Evolutionary conservation across 30 jellyfish, hydroid and myxozoan species (phyloP), one percentile per base, ranked within the genome.

Genomic region (Nemopilema nomurai): DNA sequence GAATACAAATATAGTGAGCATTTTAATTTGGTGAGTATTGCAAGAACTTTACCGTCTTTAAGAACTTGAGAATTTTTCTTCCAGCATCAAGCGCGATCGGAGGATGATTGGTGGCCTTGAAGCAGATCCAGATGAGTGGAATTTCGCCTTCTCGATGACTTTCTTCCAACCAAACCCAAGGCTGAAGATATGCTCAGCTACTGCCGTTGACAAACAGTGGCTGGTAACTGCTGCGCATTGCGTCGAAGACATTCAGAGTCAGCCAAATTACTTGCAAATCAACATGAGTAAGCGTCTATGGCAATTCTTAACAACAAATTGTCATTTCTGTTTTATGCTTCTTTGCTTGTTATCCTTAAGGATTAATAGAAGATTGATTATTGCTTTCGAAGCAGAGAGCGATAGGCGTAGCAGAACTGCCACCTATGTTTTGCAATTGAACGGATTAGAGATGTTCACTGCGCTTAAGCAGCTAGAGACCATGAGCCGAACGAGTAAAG

Each of bases 191-290:
- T 82, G 91, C 64, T 32, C 84, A 1, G 91, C 85, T 21, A 62
- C 91, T 25, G 51, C 72, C 23, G 26, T 82, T 19, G 74, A 23
- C 67, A 51, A 65, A 8, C 13, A 16, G 29, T 69, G 74, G 81
- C 24, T 82, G 65, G 41, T 82, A 0, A 82, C 91, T 28, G 91
- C 91, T 9, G 91, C 91, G 8, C 91, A 82, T 69, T 82, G 91
- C 52, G 79, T 82, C 21, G 77, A 82, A 27, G 83, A 73, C 28
- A 31, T 73, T 1, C 9, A 1, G 19, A 1, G 41, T 18, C 22
- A 31, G 6, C 83, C 83, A 73, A 23, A 73, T 4, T 73, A 73
- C 28, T 23, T 73, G 41, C 31, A 73, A 31, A 69, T 73, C 9
- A 73, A 73, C 22, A 73, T 73, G 20, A 30, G 83, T 73, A 22